Evolutionary conservation across 2,888 invertebrate genomes (phyloP).

Genomic region (Cephonodes hylas): DNA sequence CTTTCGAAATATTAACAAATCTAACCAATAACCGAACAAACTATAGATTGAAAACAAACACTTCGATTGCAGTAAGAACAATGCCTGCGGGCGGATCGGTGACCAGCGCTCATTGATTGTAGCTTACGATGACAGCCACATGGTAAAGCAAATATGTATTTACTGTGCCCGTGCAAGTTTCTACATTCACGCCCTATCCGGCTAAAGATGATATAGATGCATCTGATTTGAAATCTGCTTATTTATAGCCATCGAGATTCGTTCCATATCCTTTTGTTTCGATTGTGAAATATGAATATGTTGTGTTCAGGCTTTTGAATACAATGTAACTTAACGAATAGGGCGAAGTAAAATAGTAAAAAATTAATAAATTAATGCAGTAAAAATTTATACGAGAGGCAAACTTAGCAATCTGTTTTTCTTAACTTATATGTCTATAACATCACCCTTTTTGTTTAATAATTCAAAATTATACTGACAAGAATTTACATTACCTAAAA

Average conservation of each 20-base stretch:
- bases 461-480: too few relatives aligned
- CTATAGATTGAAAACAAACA: slow-evolving; percentile 14
- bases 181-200: slow-evolving; percentile 42
- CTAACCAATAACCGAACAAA: slow-evolving; percentile 1
- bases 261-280: background rate
- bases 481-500: too few relatives aligned
- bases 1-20: background rate
- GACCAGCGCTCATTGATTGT: slow-evolving; percentile 70
- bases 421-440: too few relatives aligned
- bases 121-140: slow-evolving; percentile 76
- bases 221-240: background rate
- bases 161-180: slow-evolving; percentile 64
- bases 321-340: background rate
- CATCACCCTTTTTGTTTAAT: too few relatives aligned
- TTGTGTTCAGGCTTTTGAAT: background rate
- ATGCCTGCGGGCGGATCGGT: slow-evolving; percentile 54
- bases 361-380: too few relatives aligned
- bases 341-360: background rate
- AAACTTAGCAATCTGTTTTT: too few relatives aligned
- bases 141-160: slow-evolving; percentile 75
- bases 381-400: too few relatives aligned
- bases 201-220: slow-evolving; percentile 3
- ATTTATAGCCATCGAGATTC: background rate
- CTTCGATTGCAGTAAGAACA: slow-evolving; percentile 54
- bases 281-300: background rate